Base-by-base conservation (phyloP, 2,888 invertebrate genomes). In the Aphrophora alni region DNA sequence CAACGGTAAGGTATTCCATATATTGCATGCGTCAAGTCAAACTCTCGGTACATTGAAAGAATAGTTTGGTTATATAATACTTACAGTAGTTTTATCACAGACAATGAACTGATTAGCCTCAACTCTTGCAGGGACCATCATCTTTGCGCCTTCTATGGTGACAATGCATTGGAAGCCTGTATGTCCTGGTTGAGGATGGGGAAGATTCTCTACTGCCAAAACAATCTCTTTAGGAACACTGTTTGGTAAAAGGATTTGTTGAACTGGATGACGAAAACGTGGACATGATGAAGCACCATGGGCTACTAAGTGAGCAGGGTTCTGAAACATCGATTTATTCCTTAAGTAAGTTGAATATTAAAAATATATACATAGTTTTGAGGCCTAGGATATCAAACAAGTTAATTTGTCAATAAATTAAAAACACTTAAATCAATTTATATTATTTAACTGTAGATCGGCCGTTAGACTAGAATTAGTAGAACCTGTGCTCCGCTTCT, bases 81-180 rank as follows among this genome's bases (percentile, higher is more conserved):
- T 90, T 89, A 92, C 92, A 83, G 95, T 95, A n/a, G 96, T 96
- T 90, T 95, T 95, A 87, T 97, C 97, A 89, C 97, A 97, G 77
- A 97, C 95, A 84, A 97, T 95, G 81, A 90, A 91, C 85, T 94
- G 93, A 86, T 94, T 95, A 28, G 91, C 90, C 87, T 97, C 96
- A 33, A 96, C 95, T 86, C 95, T 91, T 0, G 97, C 97, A 80
- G 96, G 95, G 26, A 97, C 92, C 85, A 95, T 92, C 93, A 97
- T 94, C 86, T 96, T 96, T 38, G 97, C 96, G 77, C 94, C 94
- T 88, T 97, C 97, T 86, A 97, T 96, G 86, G 94, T 95, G 24
- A 97, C 95, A 84, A 96, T 95, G 87, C 98, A 98, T 85, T 97
- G 94, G 87, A 97, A 97, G 76, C 97, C 97, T 68, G 95, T 94